Base-by-base conservation (phyloP, 2,888 invertebrate genomes). In the Aquatica leii region DNA sequence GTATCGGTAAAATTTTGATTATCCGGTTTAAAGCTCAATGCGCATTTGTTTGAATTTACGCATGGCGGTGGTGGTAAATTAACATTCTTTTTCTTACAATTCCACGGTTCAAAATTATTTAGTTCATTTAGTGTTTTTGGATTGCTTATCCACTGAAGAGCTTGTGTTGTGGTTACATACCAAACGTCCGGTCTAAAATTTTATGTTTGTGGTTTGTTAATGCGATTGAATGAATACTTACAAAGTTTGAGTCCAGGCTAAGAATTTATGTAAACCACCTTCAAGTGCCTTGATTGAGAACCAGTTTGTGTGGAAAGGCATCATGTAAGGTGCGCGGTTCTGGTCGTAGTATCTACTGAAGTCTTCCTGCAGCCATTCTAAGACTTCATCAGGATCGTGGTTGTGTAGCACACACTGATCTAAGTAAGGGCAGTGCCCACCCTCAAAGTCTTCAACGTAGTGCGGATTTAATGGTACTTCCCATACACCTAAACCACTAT, bases 291-390 rank as follows among this genome's bases (percentile, higher is more conserved):
- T 93, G 73, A 91, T 93, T 79, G 91, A 94, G 85, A 97, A 97
- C 97, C 97, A 97, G 82, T 95, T 96, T 0, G 97, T 96, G 78
- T 97, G 97, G 88, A 95, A 92, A 0, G 95, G 90, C 94, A 95
- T 94, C 94, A 95, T 94, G 81, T 95, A 95, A 0, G 95, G 94
- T 0, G 95, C 94, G 66, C 91, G 86, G 80, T 95, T 95, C 79
- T 94, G 94, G 24, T 92, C 90, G 76, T 94, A 95, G 80, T 92
- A 87, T 20, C 94, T 85, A 65, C 86, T 87, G 81, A 95, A 96
- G 80, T 96, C 95, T 82, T 95, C 94, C 77, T 92, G 90, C 20
- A 95, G 84, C 95, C 95, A 96, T 76, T 93, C 91, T 58, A 94
- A 86, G 1, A 94, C 93, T 82, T 92, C 85, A 9, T 80, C 77